A percentile compares a stretch with the other conserved stretches of the same genome.
phyloP scores from a whole-genome alignment of 2,888 invertebrate genomes.

The Tiliacea citrago region DNA sequence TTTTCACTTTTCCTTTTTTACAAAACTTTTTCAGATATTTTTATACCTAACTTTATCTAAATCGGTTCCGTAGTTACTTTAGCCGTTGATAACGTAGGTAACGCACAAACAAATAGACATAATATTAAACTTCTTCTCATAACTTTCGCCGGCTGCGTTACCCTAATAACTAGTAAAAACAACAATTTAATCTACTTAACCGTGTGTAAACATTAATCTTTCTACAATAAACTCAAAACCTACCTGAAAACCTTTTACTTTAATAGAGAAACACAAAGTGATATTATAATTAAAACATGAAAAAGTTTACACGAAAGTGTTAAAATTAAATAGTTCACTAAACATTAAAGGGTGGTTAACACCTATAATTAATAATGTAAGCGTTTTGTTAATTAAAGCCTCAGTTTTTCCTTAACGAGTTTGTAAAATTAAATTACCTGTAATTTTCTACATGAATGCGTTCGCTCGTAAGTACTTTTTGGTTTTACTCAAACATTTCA shows the following conservation, averaged over 20 bases:
- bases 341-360: constrained; percentile 20
- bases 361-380: constrained; percentile 31
- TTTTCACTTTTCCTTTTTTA: not conserved
- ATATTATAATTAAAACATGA: constrained; percentile 39
- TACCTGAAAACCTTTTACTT: constrained; percentile 33
- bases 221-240: constrained; percentile 20
- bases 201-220: constrained; percentile 37
- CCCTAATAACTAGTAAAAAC: not conserved
- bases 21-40: not conserved
- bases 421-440: not conserved
- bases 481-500: not conserved
- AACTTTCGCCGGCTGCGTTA: not conserved
- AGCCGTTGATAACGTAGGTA: not conserved
- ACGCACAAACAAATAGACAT: not conserved
- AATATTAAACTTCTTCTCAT: not conserved
- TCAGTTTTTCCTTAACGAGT: not conserved
- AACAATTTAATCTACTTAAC: constrained; percentile 20
- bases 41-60: not conserved
- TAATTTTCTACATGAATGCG: not conserved
- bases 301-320: constrained; percentile 18
- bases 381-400: constrained; percentile 16
- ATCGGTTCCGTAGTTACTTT: not conserved
- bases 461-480: not conserved
- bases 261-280: constrained; percentile 14
- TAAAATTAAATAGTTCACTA: constrained; percentile 12